Base-by-base conservation (phyloP, 2,113 vertebrate genomes). In the Pluvianellus socialis region DNA sequence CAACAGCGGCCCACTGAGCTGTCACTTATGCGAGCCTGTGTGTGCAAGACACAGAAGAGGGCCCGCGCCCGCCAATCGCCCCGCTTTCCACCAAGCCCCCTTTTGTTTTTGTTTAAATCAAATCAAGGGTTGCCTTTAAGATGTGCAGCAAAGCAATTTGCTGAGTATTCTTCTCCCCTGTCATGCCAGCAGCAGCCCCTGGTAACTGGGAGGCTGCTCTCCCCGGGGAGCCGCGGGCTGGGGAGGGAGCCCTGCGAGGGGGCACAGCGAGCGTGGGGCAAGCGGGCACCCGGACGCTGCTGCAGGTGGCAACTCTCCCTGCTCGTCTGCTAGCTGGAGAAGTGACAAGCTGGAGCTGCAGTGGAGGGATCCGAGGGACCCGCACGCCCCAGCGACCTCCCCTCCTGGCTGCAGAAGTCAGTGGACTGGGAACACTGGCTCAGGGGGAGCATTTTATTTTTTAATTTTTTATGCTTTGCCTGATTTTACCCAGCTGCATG, bases 61-160 rank as follows among this genome's bases (percentile, higher is more conserved):
- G 94, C 70, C 94, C 23, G 90, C 62, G 79, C 65, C 95, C 89
- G 63, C 97, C 96, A 96, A 91, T 96, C 80, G 82, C 94, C 95
- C 91, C 12, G 49, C 90, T 96, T 96, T 96, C 95, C 94, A 96
- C 96, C 95, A 94, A 88, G 80, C 94, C 93, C 74, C 63, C 77
- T 96, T 97, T 97, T 98, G 97, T 96, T 97, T 97, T 97, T 97
- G 96, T 94, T 97, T 97, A 97, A 96, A 92, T 96, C 94, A 95
- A 96, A 97, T 96, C 96, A 96, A 92, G 97, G 80, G 79, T 71
- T 32, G 47, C 79, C 79, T 97, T 89, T 94, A 96, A 93, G 95
- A 95, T 81, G 96, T 71, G 95, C 92, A 92, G 94, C 96, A 93
- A 94, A 94, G 96, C 96, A 96, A 96, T 97, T 97, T 97, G 97